phyloP scores from a whole-genome alignment of 2,888 invertebrate species.

The Craniophora ligustri region DNA sequence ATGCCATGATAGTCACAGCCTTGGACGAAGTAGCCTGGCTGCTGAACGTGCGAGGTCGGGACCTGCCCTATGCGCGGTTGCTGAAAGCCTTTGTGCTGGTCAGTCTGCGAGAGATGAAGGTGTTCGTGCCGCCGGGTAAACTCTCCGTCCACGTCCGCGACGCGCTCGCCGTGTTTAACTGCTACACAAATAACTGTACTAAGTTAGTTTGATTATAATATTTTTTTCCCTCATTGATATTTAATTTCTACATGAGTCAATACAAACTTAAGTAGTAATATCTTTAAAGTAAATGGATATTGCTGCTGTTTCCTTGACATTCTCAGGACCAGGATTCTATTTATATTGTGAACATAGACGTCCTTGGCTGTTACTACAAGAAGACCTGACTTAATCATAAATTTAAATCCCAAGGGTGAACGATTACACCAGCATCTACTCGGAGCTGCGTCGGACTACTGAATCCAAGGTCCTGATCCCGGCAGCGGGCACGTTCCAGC shows the following conservation, averaged over 20 bases:
- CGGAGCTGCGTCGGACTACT: constrained; percentile 90
- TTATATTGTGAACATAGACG: neutral
- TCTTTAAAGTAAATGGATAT: no score
- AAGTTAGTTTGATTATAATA: constrained; percentile 61
- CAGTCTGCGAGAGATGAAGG: constrained; percentile 89
- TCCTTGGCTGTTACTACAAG: neutral
- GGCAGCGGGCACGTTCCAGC: constrained; percentile 90
- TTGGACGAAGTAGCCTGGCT: constrained; percentile 96
- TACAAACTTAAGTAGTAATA: no score
- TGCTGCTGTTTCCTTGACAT: no score
- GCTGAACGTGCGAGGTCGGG: constrained; percentile 95
- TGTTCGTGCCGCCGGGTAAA: constrained; percentile 92
- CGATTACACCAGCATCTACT: constrained; percentile 91
- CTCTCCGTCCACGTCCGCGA: constrained; percentile 87
- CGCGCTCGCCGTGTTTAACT: constrained; percentile 87
- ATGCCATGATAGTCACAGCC: constrained; percentile 95
- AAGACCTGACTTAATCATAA: neutral
- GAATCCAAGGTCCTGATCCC: constrained; percentile 91
- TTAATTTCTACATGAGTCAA: no score
- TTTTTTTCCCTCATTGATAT: no score
- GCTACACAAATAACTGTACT: constrained; percentile 88
- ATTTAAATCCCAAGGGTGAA: constrained; percentile 86
- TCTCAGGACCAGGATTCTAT: neutral
- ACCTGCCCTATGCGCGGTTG: constrained; percentile 94
- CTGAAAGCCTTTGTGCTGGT: constrained; percentile 93